Base-by-base conservation (phyloP, 2,797 vertebrate genomes). In the Hippopotamyrus pictus region DNA sequence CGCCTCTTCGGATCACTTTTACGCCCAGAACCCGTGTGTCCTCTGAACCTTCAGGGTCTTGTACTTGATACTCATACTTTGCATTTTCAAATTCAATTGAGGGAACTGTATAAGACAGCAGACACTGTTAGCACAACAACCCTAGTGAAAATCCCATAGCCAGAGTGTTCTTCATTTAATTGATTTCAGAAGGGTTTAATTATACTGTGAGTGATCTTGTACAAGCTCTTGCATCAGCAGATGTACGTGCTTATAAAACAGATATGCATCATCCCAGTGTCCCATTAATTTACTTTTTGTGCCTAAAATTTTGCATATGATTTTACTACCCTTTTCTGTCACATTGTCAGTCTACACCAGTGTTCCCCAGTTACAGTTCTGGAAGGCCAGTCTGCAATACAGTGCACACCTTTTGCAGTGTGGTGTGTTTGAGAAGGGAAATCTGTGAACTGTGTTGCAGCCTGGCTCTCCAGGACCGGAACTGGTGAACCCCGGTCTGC, bases 21-120 rank as follows among this genome's bases (percentile, higher is more conserved):
- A 99, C 92, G 88, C 93, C 97, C 7, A 99, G 93, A 76, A 96
- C 93, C 5, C 97, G 97, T 0, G 97, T 90, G 0, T 96, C 97
- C 3, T 99, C 98, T 0, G 97, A 97, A 51, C 97, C 97, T 0
- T 96, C 95, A 0, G 98, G 98, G 90, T 99, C 98, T 79, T 96
- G 94, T 12, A 99, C 96, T 93, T 99, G 98, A 90, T 97, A 99
- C 0, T 97, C 96, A 90, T 97, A 99, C 0, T 97, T 96, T 0
- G 96, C 94, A 93, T 98, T 97, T 90, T 99, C 97, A 86, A 99
- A 99, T 94, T 98, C 97, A 6, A 99, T 97, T 89, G 97, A 99
- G 88, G 99, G 99, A 7, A 98, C 99, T 99, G 91, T 12, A 33
- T 76, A 19, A 59, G 37, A 87, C 7, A 88, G 53, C 22, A 69